A percentile compares a stretch with the other conserved stretches of the same genome.
These are phyloP conservation scores for Poeciliopsis retropinna DNA, from an alignment of 2,113 vertebrate species.

Conservation along the genomic window DNA sequence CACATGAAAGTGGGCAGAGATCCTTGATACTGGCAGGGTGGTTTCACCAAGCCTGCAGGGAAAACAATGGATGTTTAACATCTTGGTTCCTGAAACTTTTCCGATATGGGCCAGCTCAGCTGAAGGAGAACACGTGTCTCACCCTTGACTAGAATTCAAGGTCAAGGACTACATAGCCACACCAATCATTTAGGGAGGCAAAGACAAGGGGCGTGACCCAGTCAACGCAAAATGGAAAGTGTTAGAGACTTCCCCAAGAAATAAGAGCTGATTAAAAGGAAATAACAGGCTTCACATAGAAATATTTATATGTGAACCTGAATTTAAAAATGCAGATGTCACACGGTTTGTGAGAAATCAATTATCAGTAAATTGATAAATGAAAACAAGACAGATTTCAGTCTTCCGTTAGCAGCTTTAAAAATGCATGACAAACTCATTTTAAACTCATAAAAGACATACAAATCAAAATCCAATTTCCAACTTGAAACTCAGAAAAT, in stretches of 20 bases:
- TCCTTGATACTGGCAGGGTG: conserved; percentile 57
- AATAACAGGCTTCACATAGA: neutral
- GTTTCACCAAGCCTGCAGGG: conserved; percentile 55
- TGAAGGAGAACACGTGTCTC: conserved; percentile 54
- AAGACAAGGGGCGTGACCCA: neutral
- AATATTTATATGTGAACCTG: neutral
- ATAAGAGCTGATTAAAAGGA: neutral
- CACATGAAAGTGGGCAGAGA: conserved; percentile 36
- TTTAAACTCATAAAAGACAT: neutral
- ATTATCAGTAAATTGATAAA: too few species aligned
- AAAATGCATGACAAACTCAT: too few species aligned
- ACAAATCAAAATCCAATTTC: neutral
- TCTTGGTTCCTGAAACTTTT: conserved; percentile 72
- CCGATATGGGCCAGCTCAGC: conserved; percentile 54
- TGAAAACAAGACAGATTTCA: too few species aligned
- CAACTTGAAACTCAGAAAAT: neutral
- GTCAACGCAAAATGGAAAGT: neutral
- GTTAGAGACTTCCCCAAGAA: neutral
- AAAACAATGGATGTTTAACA: conserved; percentile 79
- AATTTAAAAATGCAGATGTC: neutral
- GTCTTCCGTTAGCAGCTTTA: too few species aligned
- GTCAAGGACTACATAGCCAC: neutral
- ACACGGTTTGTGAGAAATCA: neutral
- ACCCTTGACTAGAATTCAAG: conserved; percentile 29
- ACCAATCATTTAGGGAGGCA: conserved; percentile 1